Base-by-base conservation (phyloP, 2,113 vertebrate species). In the Leptocoma aspasia region DNA sequence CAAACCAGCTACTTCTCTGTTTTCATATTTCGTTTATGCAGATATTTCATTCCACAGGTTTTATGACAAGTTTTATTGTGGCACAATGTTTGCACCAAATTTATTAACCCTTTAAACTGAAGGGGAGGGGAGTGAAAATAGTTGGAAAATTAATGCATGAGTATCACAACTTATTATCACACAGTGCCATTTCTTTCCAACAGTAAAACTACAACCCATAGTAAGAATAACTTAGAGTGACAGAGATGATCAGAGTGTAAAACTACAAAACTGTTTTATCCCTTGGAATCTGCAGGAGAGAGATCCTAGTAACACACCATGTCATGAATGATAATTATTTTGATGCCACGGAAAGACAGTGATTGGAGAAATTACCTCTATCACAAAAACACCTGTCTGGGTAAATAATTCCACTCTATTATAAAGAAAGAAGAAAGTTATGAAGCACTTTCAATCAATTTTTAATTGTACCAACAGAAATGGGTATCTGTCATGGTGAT, bases 401-500 rank as follows among this genome's bases (percentile, higher is more conserved):
- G 88, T 95, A 93, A 95, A 93, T 87, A 83, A 82, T 93, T 88
- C 39, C 52, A 39, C n/a, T 70, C 47, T 59, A 39, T 80, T 80
- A 88, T 30, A 68, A 92, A 85, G 85, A 45, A 64, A 60, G 33
- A 85, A 91, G 13, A 69, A 94, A 90, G 26, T 35, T 49, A 82
- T 20, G 42, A 86, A 57, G 26, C 4, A 13, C 41, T 88, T 97
- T 83, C 82, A 90, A 92, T 94, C 79, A 82, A 24, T 86, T 94
- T 95, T 96, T 90, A 94, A 92, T 95, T 56, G 9, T 88, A 63
- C 33, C 50, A 65, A 83, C 68, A 80, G 77, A 86, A 94, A 80
- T 39, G 28, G 10, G 23, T 50, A 70, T 95, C 70, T 90, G 22
- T 94, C 85, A 77, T 7, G 16, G 23, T 65, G 85, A 92, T 93